Evolutionary conservation across 2,888 invertebrate genomes (phyloP), one percentile per base, ranked within the genome.

Genomic region (Leptopilina myrica): DNA sequence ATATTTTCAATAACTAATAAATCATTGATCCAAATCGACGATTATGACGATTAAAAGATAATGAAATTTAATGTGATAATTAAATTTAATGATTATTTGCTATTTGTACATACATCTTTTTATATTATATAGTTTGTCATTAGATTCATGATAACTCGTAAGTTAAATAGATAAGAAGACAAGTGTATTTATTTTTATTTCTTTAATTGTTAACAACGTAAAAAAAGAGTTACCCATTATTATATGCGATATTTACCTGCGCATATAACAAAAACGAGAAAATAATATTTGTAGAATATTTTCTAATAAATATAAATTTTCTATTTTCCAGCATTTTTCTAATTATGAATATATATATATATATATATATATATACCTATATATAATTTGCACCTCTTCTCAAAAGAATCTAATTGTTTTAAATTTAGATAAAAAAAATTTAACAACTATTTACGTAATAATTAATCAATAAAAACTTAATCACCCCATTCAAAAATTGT

Each of bases 131-230:
- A 43, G 15, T 43, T 66, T 43, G 66, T n/a, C 15, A 66, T n/a
- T 20, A 66, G 8, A 5, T 0, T 11, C 7, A 66, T 66, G 66
- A 66, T 66, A 15, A 66, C 8, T 43, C n/a, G 15, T 46, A 11
- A 40, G 15, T 33, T 40, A 43, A 40, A 20, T 11, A 66, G 66
- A 66, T 66, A 66, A 66, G 66, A 66, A 46, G 46, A 43, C 43
- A 66, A 15, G 15, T 15, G 15, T 14, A 66, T 46, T 66, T 66
- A 43, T 66, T 66, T 66, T 43, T 40, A 66, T 66, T 66, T 46
- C 43, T 66, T 46, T 11, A 15, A n/a, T 15, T 40, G 46, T 66
- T 9, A 46, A 8, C 43, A n/a, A 43, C 46, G 14, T 15, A 66
- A 43, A 43, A 59, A 8, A 49, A 49, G 49, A 49, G 2, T 49